Evolutionary conservation across 2,113 vertebrate genomes (phyloP).

Genomic region (Melospiza georgiana): DNA sequence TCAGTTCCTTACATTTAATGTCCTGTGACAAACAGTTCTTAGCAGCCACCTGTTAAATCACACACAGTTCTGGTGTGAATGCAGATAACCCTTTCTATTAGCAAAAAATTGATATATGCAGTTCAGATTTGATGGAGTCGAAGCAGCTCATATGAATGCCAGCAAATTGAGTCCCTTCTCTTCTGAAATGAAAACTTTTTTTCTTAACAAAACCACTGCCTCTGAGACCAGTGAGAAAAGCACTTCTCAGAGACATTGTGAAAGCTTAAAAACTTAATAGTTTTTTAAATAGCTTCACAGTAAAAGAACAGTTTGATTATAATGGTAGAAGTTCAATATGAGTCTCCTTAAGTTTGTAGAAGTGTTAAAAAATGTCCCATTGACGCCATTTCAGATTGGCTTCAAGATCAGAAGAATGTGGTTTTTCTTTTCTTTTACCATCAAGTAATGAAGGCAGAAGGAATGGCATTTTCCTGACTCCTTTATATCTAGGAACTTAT

Average conservation of each 20-base stretch:
- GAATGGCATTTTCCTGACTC: not conserved
- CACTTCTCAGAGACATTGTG: not conserved
- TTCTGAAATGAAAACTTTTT: not conserved
- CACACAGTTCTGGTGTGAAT: not conserved
- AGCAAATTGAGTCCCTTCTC: not conserved
- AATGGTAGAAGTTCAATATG: not conserved
- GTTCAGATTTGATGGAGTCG: slow-evolving; percentile 20
- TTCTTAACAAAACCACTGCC: not conserved
- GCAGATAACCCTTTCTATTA: not conserved
- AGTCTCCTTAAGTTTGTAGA: not conserved
- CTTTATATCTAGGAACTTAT: not conserved
- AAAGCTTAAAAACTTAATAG: not conserved
- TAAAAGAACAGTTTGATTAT: not conserved
- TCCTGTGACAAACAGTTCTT: slow-evolving; percentile 4
- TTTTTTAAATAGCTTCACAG: not conserved
- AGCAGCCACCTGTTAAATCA: not conserved
- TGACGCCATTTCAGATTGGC: not conserved
- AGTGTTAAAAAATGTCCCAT: not conserved
- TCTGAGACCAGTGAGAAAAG: not conserved
- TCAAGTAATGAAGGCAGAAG: not conserved
- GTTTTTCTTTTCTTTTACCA: not conserved
- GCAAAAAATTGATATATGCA: not conserved
- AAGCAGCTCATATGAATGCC: not conserved
- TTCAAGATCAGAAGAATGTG: not conserved
- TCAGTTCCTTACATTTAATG: not conserved